Base-by-base conservation (phyloP, 2,888 invertebrate genomes). In the Hypomecis punctinalis region DNA sequence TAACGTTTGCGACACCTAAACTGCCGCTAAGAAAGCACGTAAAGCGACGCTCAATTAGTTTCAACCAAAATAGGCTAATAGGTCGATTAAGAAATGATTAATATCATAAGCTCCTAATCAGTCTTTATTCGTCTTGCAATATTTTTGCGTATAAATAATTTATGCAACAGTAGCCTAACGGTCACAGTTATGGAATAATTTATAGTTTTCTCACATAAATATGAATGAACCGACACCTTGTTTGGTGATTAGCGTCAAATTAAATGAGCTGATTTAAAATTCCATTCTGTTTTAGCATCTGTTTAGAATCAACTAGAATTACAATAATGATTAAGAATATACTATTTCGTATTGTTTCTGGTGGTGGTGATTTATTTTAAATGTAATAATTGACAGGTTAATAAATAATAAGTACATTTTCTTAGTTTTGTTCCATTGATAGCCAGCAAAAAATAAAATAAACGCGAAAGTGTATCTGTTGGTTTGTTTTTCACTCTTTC, bases 141-240 rank as follows among this genome's bases (percentile, higher is more conserved):
- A 36, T 51, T 56, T 58, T 63, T 36, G 48, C 45, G 35, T 6
- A 13, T 51, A 5, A 9, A 46, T 61, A 61, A 61, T 61, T 40
- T 60, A 58, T 55, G 37, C 51, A 61, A 52, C 66, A 59, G 61
- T 66, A 56, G 59, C 61, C 5, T 33, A 58, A n/a, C 57, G 51
- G 53, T 10, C 64, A 55, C 47, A 5, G 43, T 54, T 55, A 36
- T 40, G 39, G 56, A 11, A 49, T 56, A 56, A 68, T 64, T 63
- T 62, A 60, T 64, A 46, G 13, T 49, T 61, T 70, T 70, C 81
- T 70, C 81, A 81, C 76, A 81, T 80, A 73, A 78, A 81, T 81
- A 82, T 82, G 70, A 67, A 79, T 79, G 75, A 72, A 59, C 42
- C n/a, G 45, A 13, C 69, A 60, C 67, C 66, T 63, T 61, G 55